Evolutionary conservation across 2,888 invertebrate genomes (phyloP).

Genomic region (Thecophora atra): DNA sequence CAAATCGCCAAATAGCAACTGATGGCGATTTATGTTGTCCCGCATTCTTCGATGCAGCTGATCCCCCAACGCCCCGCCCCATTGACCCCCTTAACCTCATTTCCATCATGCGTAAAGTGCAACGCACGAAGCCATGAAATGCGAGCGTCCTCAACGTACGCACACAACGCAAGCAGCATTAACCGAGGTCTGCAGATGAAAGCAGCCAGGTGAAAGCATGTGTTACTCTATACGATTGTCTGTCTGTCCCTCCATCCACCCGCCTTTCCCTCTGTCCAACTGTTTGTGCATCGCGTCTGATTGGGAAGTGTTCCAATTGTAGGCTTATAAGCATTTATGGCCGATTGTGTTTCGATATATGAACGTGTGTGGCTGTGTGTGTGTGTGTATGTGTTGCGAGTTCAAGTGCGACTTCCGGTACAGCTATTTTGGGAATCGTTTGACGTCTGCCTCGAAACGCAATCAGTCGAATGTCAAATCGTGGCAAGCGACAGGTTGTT

Average conservation of each 20-base stretch:
- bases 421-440: conserved; percentile 5
- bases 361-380: neutral
- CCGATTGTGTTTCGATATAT: neutral
- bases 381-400: conserved; percentile 15
- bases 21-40: neutral
- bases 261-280: neutral
- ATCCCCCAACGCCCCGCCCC: no score
- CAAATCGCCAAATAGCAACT: neutral
- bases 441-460: conserved; percentile 16
- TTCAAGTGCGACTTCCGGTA: conserved; percentile 18
- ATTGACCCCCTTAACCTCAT: no score
- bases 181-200: neutral
- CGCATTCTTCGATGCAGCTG: no score
- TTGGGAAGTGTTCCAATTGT: conserved; percentile 13
- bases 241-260: neutral
- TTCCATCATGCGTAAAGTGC: no score
- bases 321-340: neutral
- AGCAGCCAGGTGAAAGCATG: neutral
- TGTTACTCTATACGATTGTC: neutral
- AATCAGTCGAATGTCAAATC: conserved; percentile 25
- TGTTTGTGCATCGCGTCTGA: neutral
- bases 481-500: conserved; percentile 23
- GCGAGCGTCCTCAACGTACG: neutral
- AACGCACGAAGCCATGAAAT: conserved; percentile 14
- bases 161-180: neutral